Percentiles rank a stretch among this genome's conserved stretches.
These are phyloP conservation scores for Camelus bactrianus DNA, from an alignment of 2,113 vertebrate genomes.

Conservation along the genomic window DNA sequence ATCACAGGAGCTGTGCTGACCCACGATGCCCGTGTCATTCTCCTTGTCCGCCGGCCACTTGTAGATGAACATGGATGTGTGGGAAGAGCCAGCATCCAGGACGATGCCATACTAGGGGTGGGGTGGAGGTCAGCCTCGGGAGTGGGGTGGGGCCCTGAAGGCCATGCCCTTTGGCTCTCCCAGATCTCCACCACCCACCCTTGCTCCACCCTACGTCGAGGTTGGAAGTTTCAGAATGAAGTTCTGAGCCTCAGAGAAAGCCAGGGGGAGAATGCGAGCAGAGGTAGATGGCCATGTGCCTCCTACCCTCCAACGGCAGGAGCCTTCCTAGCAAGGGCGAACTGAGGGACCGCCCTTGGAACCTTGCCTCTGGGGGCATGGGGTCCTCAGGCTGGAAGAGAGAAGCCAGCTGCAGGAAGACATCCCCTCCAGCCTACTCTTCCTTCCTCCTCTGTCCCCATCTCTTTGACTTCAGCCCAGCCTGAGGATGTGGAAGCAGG, in stretches of 20 bases:
- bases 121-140: background rate
- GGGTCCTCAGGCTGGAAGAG: background rate
- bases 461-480: background rate
- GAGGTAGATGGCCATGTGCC: background rate
- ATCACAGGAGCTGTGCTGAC: conserved; percentile 88
- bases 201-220: background rate
- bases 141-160: background rate
- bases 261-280: background rate
- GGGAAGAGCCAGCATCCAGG: conserved; percentile 93
- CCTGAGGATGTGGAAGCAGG: background rate
- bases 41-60: conserved; percentile 92
- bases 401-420: background rate
- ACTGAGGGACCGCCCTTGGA: background rate
- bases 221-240: background rate
- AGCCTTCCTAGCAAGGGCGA: background rate
- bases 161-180: too few species aligned
- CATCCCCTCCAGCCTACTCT: rapidly evolving
- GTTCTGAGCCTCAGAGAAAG: background rate
- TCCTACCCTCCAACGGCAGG: background rate
- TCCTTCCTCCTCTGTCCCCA: background rate
- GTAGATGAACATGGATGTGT: conserved; percentile 92
- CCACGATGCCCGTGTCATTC: conserved; percentile 92
- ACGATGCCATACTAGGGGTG: conserved; percentile 91
- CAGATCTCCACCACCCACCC: background rate
- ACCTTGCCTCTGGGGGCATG: background rate